Base-by-base conservation (phyloP, 2,888 invertebrate genomes). In the Dicyrtomina minuta region DNA sequence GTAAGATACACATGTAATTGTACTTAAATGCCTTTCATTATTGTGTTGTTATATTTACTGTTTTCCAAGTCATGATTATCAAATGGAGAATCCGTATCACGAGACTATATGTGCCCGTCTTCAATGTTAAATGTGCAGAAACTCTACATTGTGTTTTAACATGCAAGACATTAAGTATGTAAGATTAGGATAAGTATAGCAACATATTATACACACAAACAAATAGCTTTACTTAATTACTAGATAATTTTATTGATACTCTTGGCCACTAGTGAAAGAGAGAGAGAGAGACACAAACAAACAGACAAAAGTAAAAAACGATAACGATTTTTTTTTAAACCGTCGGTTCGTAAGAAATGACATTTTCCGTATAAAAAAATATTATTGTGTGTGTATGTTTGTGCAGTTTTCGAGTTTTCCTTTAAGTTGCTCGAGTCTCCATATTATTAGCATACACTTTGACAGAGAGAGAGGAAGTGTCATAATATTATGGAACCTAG, bases 21-120 rank as follows among this genome's bases (percentile, higher is more conserved):
- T 65, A 65, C 65, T 65, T 65, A 65, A 65, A 64, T 65, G 65
- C 65, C 65, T 65, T 65, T 65, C 65, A 65, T 65, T 65, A 43
- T 64, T 64, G 64, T 64, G 62, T 53, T 53, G 53, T 62, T 62
- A 44, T 62, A 44, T 55, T 46, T 49, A 62, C 44, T 61, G 41
- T 61, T 64, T 64, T 64, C 33, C 51, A 64, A 64, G 64, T 64
- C 64, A 60, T 64, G 64, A 64, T 64, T 64, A 64, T 64, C 62
- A 49, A 17, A 62, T 27, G 26, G 49, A 62, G 62, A 62, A 49
- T 62, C 33, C 51, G 49, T 49, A 62, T 46, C 26, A 60, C 39
- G 46, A 61, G 61, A 61, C 61, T 61, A 62, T 22, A 60, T 61
- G 61, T 61, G 43, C 46, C 61, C 61, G 61, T 61, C 61, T 61